Conservation (phyloP, 2,113 vertebrate species). For the Sula dactylatra region DNA sequence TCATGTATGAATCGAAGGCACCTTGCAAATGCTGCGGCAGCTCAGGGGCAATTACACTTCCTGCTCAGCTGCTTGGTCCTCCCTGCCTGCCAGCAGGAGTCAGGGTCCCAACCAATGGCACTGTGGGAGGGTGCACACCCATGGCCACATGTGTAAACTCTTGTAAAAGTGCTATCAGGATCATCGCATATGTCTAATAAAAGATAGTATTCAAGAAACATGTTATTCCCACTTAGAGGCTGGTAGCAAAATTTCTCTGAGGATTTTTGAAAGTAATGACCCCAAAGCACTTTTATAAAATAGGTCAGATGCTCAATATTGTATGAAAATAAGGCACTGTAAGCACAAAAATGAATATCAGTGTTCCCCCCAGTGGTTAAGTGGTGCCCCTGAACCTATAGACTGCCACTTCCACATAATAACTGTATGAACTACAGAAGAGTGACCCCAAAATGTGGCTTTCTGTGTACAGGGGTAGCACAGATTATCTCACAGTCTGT, state of each 20-base stretch:
- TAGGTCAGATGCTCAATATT: background rate
- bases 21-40: background rate
- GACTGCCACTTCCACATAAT: background rate
- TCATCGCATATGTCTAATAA: background rate
- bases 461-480: background rate
- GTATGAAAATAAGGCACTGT: background rate
- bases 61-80: background rate
- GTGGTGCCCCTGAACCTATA: background rate
- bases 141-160: background rate
- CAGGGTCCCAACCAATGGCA: background rate
- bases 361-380: background rate
- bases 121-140: accelerated
- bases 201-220: background rate
- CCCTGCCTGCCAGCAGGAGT: accelerated
- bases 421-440: background rate
- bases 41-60: background rate
- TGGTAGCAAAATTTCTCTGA: background rate
- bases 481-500: background rate
- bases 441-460: background rate
- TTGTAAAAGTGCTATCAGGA: background rate
- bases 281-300: accelerated
- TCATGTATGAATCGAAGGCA: background rate
- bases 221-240: background rate
- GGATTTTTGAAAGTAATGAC: background rate
- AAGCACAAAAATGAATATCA: background rate